phyloP scores from a whole-genome alignment of 1,140 invertebrate genomes.

The Asobara japonica region DNA sequence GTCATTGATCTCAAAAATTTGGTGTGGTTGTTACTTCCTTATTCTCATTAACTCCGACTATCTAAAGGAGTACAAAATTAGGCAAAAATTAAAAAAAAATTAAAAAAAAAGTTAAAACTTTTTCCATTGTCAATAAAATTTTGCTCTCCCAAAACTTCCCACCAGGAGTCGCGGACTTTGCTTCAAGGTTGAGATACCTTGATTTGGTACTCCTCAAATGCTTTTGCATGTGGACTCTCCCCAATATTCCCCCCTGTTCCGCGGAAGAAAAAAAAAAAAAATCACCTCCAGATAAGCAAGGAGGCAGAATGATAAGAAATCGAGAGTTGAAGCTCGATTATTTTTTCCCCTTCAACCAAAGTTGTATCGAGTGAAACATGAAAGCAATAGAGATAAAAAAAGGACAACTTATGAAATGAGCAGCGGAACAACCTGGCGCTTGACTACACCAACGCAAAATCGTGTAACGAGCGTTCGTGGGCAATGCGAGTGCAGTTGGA shows the following conservation, averaged over 20 bases:
- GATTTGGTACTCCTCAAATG: no score
- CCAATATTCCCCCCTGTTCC: not conserved
- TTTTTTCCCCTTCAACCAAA: not conserved
- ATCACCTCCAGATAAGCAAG: not conserved
- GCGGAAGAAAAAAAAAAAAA: not conserved
- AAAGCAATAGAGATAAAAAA: conserved; percentile 10
- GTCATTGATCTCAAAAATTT: no score
- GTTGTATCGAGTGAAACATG: not conserved
- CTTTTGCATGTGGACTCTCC: no score
- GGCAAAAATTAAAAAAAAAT: no score
- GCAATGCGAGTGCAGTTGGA: conserved; percentile 24
- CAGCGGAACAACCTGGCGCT: conserved; percentile 7
- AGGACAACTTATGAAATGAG: not conserved
- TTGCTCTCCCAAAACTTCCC: no score
- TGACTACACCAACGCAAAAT: not conserved
- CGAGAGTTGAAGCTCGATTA: not conserved
- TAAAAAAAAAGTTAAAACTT: no score
- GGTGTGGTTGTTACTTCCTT: no score
- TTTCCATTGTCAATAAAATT: no score
- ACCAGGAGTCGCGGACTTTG: no score
- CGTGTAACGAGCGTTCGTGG: conserved; percentile 31
- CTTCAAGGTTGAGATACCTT: no score
- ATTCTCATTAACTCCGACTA: no score
- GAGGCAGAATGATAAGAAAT: not conserved
- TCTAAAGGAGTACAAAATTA: no score